Base-by-base conservation (phyloP, 1,140 invertebrate genomes). In the Teleopsis dalmanni region DNA sequence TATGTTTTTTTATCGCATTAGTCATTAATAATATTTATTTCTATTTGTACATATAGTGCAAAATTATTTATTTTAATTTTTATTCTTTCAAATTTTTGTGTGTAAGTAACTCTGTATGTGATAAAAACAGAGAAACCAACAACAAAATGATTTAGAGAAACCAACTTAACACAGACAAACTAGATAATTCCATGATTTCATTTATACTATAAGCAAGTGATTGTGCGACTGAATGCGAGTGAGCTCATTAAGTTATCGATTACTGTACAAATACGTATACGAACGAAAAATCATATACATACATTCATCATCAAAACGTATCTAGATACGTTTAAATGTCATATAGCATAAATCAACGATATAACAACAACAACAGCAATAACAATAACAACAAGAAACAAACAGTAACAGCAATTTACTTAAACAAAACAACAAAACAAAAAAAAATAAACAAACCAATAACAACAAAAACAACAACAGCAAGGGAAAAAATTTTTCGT, bases 231-330 rank as follows among this genome's bases (percentile, higher is more conserved):
- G 41, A 43, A 43, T 43, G 41, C 41, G 41, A 43, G 41, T 43
- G 41, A 43, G 41, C 41, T 43, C 41, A 43, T 43, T 43, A 43
- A 43, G 41, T 43, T 43, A 43, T 43, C 41, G 41, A 43, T 43
- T 43, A 43, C 41, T 43, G 26, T 43, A 43, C 41, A 43, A 29
- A 29, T 25, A 19, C 40, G 29, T 26, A 42, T 42, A 42, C n/a
- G 40, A 42, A 7, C 22, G 16, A 3, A 29, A 27, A 22, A 11
- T 22, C 33, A 31, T 43, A 43, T 43, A 22, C 9, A 34, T n/a
- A 46, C 35, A 33, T 8, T 23, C 35, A 22, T 7, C 41, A n/a
- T 43, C 41, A 43, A 29, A 14, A 22, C 41, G 13, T 29, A 29
- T 29, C 7, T 29, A 29, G 7, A 13, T 29, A 29, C 27, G 13